Conservation (phyloP, 2,888 invertebrate genomes). For the Napeogenes inachia region DNA sequence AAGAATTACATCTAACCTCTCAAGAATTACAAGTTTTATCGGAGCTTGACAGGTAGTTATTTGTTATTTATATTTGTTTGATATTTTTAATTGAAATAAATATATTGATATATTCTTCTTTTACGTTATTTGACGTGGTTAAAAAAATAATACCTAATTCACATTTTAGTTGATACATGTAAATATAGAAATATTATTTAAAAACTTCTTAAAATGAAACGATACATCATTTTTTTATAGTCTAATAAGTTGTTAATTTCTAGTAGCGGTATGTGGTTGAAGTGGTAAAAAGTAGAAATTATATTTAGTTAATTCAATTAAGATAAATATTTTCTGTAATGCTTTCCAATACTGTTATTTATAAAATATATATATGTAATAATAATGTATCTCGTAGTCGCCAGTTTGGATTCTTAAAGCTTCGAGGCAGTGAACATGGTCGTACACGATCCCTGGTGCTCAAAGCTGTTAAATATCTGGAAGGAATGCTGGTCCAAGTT, state of each 20-base stretch:
- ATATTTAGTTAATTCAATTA: too few relatives aligned
- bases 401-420: constrained; percentile 92
- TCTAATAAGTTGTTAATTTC: too few relatives aligned
- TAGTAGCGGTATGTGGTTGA: too few relatives aligned
- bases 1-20: constrained; percentile 85
- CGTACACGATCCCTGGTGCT: constrained; percentile 88
- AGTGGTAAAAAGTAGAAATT: too few relatives aligned
- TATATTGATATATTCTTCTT: not conserved
- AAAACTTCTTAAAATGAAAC: too few relatives aligned
- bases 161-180: too few relatives aligned
- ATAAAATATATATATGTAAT: not conserved
- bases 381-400: constrained; percentile 79
- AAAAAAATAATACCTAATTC: too few relatives aligned
- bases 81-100: not conserved
- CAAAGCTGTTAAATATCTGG: constrained; percentile 90
- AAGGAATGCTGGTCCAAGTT: constrained; percentile 89
- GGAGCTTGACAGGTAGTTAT: constrained; percentile 88
- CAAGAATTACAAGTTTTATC: constrained; percentile 91
- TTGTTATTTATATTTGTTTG: constrained; percentile 15
- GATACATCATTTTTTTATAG: too few relatives aligned
- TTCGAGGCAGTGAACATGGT: constrained; percentile 87
- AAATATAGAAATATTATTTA: too few relatives aligned
- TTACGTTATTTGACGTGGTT: too few relatives aligned
- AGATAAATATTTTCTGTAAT: not conserved
- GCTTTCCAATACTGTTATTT: not conserved